Conservation (phyloP, 2,797 vertebrate genomes). For the Aulostomus chinensis region DNA sequence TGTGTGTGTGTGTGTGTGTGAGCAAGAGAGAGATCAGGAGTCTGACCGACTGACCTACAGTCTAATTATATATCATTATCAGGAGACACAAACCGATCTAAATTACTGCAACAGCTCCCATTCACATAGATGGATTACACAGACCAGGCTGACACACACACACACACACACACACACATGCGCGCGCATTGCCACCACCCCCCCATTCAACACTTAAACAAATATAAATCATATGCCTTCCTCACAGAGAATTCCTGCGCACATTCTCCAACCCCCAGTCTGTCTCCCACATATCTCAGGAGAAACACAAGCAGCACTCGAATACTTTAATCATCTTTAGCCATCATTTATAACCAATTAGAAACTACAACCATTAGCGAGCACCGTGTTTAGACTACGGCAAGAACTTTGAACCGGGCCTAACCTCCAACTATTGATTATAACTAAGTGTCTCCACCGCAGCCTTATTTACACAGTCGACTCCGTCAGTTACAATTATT, state of each 20-base stretch:
- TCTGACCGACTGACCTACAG: conserved; percentile 98
- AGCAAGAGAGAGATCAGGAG: conserved; percentile 81
- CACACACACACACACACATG: conserved; percentile 11
- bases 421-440: background rate
- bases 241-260: conserved; percentile 62
- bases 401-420: background rate
- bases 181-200: conserved; percentile 25
- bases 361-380: background rate
- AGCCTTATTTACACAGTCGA: no score
- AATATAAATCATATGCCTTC: conserved; percentile 80
- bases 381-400: background rate
- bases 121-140: conserved; percentile 91
- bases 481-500: no score
- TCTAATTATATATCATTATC: conserved; percentile 99
- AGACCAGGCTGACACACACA: conserved; percentile 46
- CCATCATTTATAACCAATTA: conserved; percentile 9
- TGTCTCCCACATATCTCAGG: conserved; percentile 19
- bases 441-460: background rate
- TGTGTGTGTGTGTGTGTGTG: conserved; percentile 19
- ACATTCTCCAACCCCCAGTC: conserved; percentile 35
- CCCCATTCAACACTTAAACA: conserved; percentile 79
- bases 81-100: conserved; percentile 95
- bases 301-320: conserved; percentile 2
- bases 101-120: conserved; percentile 96
- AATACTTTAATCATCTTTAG: conserved; percentile 1